These are phyloP conservation scores for Eristalis intricaria DNA, from an alignment of 2,888 invertebrate species.

Conservation along the genomic window DNA sequence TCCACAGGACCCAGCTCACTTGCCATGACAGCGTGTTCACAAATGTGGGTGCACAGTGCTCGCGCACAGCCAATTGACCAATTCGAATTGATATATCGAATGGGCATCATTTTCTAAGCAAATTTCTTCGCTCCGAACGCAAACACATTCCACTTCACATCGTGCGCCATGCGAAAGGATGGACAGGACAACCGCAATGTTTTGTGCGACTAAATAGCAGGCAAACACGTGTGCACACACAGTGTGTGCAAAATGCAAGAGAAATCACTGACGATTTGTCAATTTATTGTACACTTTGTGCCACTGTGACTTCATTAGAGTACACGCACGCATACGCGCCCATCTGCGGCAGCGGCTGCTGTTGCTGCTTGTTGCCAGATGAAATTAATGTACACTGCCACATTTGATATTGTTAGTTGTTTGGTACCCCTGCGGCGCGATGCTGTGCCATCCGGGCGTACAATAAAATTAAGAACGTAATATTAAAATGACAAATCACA, in stretches of 20 bases:
- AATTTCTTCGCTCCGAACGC: slow-evolving; percentile 32
- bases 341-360: not conserved
- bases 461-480: slow-evolving; percentile 70
- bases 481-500: slow-evolving; percentile 72
- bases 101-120: slow-evolving; percentile 65
- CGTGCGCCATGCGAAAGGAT: not conserved
- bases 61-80: slow-evolving; percentile 43
- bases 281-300: slow-evolving; percentile 70
- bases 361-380: slow-evolving; percentile 13
- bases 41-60: slow-evolving; percentile 27
- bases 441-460: slow-evolving; percentile 50
- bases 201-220: slow-evolving; percentile 35
- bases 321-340: slow-evolving; percentile 35
- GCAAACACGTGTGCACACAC: not conserved
- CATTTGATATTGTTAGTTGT: slow-evolving; percentile 73
- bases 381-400: slow-evolving; percentile 78
- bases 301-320: slow-evolving; percentile 72
- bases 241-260: slow-evolving; percentile 47
- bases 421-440: slow-evolving; percentile 66
- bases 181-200: not conserved
- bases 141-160: not conserved
- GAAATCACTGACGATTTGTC: slow-evolving; percentile 67
- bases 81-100: slow-evolving; percentile 62
- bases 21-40: not conserved
- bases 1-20: not conserved